Base-by-base conservation (phyloP, 2,888 invertebrate genomes). In the Sarcophaga caerulescens region DNA sequence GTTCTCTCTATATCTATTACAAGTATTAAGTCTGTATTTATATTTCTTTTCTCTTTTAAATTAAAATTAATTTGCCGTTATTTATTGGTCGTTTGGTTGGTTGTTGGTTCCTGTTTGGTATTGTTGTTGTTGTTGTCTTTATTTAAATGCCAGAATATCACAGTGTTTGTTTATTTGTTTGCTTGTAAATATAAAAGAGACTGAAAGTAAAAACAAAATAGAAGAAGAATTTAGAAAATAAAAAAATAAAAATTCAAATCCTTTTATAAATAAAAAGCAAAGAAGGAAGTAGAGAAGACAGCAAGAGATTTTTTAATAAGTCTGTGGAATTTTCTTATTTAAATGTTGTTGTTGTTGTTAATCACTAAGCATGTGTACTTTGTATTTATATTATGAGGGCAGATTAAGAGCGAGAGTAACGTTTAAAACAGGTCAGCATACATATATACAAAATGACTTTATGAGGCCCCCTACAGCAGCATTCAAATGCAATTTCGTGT, bases 121-220 rank as follows among this genome's bases (percentile, higher is more conserved):
- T 35, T 62, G 19, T 76, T 62, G 14, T 57, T 70, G 45, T n/a
- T 12, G 17, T 35, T 62, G 11, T 70, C 10, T 12, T 17, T 17
- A 14, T 52, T 52, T 52, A 71, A 71, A 78, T 73, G 77, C 52
- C 47, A 70, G 3, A 77, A 68, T 83, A 83, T 83, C 77, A 77
- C 82, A 83, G 66, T 25, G 44, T 52, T 66, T 35, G 35, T 35
- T 35, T 35, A 35, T 8, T 35, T 35, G 62, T 71, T 25, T 19
- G 62, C 14, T 5, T 10, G 10, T 45, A 4, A 68, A 63, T 78
- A 23, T 11, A 68, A 83, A 68, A 45, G 6, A 65, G 4, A 44
- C 21, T 23, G 10, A 63, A 44, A 57, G 47, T 47, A 35, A 60
- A 60, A 66, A 2, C 47, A 12, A 59, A 6, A 4, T 6, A 23